Conservation (phyloP, 2,113 vertebrate genomes). For the Halcyon senegalensis region DNA sequence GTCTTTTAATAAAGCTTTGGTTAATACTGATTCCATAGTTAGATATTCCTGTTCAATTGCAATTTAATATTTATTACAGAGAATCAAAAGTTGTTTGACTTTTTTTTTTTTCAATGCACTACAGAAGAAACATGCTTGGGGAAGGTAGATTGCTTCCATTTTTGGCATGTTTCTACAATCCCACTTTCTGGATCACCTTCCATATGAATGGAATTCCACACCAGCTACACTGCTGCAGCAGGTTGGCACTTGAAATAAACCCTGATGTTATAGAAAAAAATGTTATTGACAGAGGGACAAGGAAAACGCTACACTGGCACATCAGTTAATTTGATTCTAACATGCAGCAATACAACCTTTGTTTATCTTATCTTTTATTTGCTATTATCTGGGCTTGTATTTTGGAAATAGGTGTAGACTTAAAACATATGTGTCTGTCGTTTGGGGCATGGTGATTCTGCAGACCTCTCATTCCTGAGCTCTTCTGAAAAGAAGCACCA, state of each 20-base stretch:
- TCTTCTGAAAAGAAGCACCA: background rate
- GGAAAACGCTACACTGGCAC: background rate
- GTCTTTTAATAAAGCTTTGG: background rate
- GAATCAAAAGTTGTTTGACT: background rate
- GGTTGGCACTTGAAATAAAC: background rate
- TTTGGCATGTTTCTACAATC: background rate
- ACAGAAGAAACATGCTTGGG: background rate
- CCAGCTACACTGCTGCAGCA: background rate
- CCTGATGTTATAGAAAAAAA: background rate
- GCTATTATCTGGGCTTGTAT: background rate
- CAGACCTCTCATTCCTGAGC: background rate
- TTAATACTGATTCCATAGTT: background rate
- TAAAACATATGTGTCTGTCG: background rate
- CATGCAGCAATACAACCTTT: background rate
- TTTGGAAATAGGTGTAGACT: background rate
- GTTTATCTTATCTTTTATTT: background rate
- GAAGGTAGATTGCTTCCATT: background rate
- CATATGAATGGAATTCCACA: background rate
- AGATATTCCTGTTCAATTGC: background rate
- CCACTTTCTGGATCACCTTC: background rate
- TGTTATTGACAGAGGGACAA: background rate
- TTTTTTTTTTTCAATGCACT: background rate
- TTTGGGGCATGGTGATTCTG: background rate
- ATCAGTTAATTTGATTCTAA: background rate
- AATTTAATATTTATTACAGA: background rate